These are phyloP conservation scores for Rugalucina vietnamica DNA, from an alignment of 2,888 invertebrate species.

Conservation along the genomic window DNA sequence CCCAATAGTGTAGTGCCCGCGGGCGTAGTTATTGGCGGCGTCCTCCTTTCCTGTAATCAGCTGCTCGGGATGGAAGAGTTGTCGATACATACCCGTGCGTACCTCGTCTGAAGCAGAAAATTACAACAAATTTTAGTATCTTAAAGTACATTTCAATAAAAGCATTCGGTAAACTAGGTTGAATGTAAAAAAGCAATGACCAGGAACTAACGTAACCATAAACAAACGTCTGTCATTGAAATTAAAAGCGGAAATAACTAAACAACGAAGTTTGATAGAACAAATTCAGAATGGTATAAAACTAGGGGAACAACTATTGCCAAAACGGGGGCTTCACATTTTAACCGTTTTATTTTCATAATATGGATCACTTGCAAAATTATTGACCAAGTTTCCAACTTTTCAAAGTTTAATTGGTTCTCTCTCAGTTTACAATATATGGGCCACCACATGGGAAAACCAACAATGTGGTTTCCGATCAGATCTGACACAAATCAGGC, in stretches of 20 bases:
- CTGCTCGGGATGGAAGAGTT: slow-evolving; percentile 98
- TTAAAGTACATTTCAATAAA: no score
- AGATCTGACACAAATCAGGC: no score
- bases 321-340: no score
- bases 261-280: not conserved
- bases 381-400: no score
- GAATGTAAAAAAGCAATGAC: not conserved
- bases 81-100: slow-evolving; percentile 89
- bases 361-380: no score
- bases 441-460: no score
- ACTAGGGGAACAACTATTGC: no score
- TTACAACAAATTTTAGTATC: not conserved
- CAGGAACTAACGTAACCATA: not conserved
- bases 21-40: slow-evolving; percentile 98
- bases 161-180: no score
- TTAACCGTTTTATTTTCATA: no score
- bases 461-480: no score
- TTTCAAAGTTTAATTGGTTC: no score
- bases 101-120: slow-evolving; percentile 82
- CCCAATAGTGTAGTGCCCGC: slow-evolving; percentile 98
- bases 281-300: not conserved
- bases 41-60: slow-evolving; percentile 98
- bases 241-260: not conserved
- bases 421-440: no score
- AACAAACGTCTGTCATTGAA: not conserved